Percentiles rank a stretch among this genome's conserved stretches.
These are phyloP conservation scores for Apodemus sylvaticus DNA, from an alignment of 2,113 vertebrate species.

Conservation along the genomic window DNA sequence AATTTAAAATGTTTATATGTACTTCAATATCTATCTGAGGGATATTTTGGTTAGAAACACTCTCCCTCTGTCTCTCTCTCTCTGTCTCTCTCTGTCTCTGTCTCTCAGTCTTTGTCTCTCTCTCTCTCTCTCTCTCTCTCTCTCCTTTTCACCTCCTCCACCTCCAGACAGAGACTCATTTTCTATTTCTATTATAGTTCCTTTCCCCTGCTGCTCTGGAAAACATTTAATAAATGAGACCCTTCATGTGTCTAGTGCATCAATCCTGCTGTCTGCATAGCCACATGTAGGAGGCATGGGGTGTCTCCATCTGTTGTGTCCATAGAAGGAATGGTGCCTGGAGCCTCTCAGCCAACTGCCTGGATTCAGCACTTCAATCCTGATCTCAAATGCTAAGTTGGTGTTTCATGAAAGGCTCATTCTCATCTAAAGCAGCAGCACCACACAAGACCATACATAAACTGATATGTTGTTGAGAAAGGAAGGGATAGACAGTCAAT, in stretches of 20 bases:
- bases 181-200: not conserved
- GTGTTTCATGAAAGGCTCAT: not conserved
- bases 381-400: not conserved
- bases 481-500: not conserved
- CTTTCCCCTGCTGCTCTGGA: conserved; percentile 47
- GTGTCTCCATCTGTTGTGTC: not conserved
- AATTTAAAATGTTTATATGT: not conserved
- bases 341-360: not conserved
- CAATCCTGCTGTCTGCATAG: not conserved
- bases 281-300: not conserved
- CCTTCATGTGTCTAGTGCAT: not conserved
- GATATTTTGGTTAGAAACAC: conserved; percentile 6
- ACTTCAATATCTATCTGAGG: conserved; percentile 19
- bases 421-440: not conserved
- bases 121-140: not conserved
- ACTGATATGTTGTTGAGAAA: not conserved
- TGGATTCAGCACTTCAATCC: not conserved
- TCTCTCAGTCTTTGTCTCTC: not conserved
- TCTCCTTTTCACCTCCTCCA: not conserved
- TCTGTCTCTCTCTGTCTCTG: not conserved
- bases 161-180: not conserved
- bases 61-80: not conserved
- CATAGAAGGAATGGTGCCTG: not conserved
- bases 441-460: not conserved
- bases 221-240: conserved; percentile 41